Evolutionary conservation across 2,113 vertebrate genomes (phyloP), one percentile per base, ranked within the genome.

Genomic region (Saccopteryx bilineata): DNA sequence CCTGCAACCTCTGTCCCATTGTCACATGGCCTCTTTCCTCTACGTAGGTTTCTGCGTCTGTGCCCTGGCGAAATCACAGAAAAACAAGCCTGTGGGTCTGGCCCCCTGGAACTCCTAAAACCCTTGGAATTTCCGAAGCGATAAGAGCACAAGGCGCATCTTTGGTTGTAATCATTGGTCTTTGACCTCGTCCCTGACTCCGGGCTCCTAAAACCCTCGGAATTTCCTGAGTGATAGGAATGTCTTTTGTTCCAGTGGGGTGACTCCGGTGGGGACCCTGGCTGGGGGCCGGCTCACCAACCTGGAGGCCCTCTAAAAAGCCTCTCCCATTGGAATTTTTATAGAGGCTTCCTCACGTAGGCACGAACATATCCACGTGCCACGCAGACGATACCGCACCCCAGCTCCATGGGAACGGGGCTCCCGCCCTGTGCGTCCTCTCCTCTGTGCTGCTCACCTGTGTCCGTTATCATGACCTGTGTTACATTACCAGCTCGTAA

Each of bases 161-260:
- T 90, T 84, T 90, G 90, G 61, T 90, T 84, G 54, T 9, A 2
- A 12, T 10, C 0, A 4, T 14, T n/a, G 61, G 31, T 75, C 79
- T 66, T 68, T 94, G 87, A 78, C 87, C 69, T 10, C 1, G 5
- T 13, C 69, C 93, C 31, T 18, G 79, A 69, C 79, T 24, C 58
- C 10, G 28, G 61, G 80, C 87, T 78, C 80, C 93, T 90, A 84
- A 69, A 83, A 46, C 39, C 71, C 93, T 84, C 11, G 93, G 93
- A 68, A 90, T 84, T 84, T 90, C 93, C 93, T 85, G 87, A 75
- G 87, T 5, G 39, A n/a, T 61, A 10, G 87, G 31, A 61, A 7
- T 46, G 61, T 28, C 61, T 23, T 89, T 89, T 89, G 85, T 94
- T 88, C 19, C 21, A 24, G 56, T 0, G 68, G 56, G 76, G 68